Evolutionary conservation across 2,113 vertebrate species (phyloP), one percentile per base, ranked within the genome.

Genomic region (Macrotis lagotis): DNA sequence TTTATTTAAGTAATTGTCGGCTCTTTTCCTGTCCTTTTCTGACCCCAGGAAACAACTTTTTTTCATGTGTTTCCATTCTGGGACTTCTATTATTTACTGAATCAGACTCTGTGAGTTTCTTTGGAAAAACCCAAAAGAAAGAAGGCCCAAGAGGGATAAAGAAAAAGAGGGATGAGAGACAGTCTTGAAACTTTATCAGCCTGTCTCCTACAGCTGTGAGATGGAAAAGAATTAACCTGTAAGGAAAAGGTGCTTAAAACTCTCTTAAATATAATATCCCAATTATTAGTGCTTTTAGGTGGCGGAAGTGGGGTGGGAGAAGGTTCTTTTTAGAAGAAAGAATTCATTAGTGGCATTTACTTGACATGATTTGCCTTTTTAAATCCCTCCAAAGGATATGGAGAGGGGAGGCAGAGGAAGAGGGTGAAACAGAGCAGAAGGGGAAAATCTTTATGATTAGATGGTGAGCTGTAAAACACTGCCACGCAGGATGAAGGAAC

Each of bases 371-470:
- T 96, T 92, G 51, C 89, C 50, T 74, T 90, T 48, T 19, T 37
- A 11, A n/a, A 22, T 89, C 37, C 44, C 66, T 11, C 74, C 37
- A 49, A 96, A 90, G 2, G 28, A 8, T 22, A 22, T 37, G 3
- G 49, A 44, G 83, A 95, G 44, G 83, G 51, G 50, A 93, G 53
- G 91, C 74, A 94, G 95, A 93, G 93, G 94, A 74, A 93, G 94
- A 95, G 94, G 93, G 74, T 26, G 94, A 96, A 98, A 97, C 96
- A 94, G 97, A 97, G 94, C 48, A 92, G 66, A 89, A 90, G 95
- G 91, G 91, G 97, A 97, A 98, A 98, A 98, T 98, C 97, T 98
- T 98, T 98, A 97, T 98, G 96, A 98, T 98, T 97, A 98, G 98
- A 83, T 83, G 66, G n/a, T 11, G 66, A 83, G 66, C 66, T 44